These are phyloP conservation scores for Coelinius sp. DNA, from an alignment of 2,888 invertebrate species.

Conservation along the genomic window DNA sequence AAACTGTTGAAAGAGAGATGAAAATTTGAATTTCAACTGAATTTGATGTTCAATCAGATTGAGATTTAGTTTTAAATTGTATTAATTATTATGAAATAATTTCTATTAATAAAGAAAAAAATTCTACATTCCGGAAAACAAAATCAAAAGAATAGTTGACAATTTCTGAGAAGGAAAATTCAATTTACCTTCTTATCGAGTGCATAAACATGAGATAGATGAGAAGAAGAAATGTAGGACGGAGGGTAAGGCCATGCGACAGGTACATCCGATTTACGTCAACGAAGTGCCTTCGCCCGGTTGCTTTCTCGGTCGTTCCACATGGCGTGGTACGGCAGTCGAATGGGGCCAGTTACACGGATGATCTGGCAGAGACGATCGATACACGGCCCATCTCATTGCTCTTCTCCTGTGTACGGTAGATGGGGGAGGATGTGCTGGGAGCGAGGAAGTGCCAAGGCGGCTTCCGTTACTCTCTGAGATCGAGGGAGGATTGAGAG, in stretches of 20 bases:
- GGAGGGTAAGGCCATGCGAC: constrained; percentile 29
- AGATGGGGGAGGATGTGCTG: not conserved
- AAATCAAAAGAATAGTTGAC: not conserved
- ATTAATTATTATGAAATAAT: too few species aligned
- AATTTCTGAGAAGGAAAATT: not conserved
- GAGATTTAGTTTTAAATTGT: too few species aligned
- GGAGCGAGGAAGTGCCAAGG: constrained; percentile 44
- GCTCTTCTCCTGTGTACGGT: not conserved
- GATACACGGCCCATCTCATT: constrained; percentile 38
- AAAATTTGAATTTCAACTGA: not conserved
- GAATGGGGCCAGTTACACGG: constrained; percentile 54
- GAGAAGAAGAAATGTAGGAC: constrained; percentile 1
- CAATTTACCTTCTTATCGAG: not conserved
- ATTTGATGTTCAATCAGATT: too few species aligned
- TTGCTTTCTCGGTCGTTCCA: constrained; percentile 41
- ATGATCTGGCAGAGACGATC: constrained; percentile 54
- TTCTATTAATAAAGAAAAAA: too few species aligned
- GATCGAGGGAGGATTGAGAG: constrained; percentile 1
- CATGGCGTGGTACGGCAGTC: constrained; percentile 43
- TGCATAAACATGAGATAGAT: not conserved
- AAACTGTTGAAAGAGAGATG: not conserved
- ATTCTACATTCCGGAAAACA: too few species aligned
- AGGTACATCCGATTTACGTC: constrained; percentile 41
- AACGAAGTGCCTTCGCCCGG: constrained; percentile 30
- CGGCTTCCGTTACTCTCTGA: constrained; percentile 47